Base-by-base conservation (phyloP, 2,797 vertebrate genomes). In the Morus bassanus region DNA sequence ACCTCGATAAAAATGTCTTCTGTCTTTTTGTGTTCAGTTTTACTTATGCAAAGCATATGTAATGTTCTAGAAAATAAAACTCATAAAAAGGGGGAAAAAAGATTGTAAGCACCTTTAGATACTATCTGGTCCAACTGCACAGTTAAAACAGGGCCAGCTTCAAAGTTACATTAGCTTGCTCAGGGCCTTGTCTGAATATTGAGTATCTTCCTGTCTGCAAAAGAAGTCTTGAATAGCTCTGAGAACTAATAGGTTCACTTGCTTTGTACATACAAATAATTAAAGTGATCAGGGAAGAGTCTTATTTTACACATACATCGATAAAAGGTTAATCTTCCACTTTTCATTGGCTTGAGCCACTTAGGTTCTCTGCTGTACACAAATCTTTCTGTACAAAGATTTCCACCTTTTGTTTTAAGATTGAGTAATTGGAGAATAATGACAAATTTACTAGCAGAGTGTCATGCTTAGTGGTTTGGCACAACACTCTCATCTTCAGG, bases 261-360 rank as follows among this genome's bases (percentile, higher is more conserved):
- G 57, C 33, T 87, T 87, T 94, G 63, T 83, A 65, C 31, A 35
- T 67, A 69, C 60, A 85, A 93, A 91, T 89, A 67, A 82, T 79
- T 82, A 51, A 88, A 94, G 6, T 30, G 18, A 54, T 91, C 46
- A 35, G 31, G 37, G 54, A 87, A 78, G 45, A 85, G 37, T 75
- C 45, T 92, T 85, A 65, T 57, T 93, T 93, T 91, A 82, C 14
- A 3, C 14, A 22, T 76, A 19, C 12, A 48, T 96, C 70, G 93
- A 79, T 76, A 81, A 88, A 93, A 95, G 54, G 63, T 92, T 91
- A 79, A 83, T 91, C 77, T 87, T 79, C 41, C 18, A 63, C 45
- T 72, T 91, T 54, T 81, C 33, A 74, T 65, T 6, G 4, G 25
- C 63, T 73, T 60, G 46, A 82, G 67, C 85, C 35, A 51, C 73